These are phyloP conservation scores for Phoxinus dragarum DNA, from an alignment of 2,797 vertebrate genomes.

Conservation along the genomic window DNA sequence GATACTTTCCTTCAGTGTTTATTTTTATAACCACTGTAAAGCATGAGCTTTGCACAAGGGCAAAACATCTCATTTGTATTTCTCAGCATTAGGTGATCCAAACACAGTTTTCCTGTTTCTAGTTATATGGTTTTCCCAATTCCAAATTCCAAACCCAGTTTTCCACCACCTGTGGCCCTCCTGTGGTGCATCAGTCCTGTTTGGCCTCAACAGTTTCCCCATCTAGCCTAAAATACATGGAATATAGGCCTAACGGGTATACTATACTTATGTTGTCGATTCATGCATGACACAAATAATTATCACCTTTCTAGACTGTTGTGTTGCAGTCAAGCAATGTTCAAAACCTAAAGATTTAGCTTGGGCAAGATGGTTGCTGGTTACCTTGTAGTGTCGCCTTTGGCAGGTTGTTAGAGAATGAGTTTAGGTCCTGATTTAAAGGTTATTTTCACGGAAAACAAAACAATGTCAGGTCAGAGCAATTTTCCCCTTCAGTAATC, in stretches of 20 bases:
- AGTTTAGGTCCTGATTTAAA: slow-evolving; percentile 43
- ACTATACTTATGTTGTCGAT: neutral
- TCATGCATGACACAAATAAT: slow-evolving; percentile 5
- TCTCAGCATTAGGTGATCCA: neutral
- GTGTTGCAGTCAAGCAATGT: neutral
- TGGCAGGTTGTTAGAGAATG: slow-evolving; percentile 32
- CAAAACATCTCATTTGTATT: neutral
- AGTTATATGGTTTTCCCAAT: slow-evolving; percentile 17
- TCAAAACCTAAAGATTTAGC: neutral
- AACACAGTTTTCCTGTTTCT: slow-evolving; percentile 54
- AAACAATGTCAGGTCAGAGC: slow-evolving; percentile 66
- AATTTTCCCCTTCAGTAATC: slow-evolving; percentile 64
- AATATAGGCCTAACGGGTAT: neutral
- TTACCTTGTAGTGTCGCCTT: slow-evolving; percentile 49
- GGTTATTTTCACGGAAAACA: slow-evolving; percentile 66
- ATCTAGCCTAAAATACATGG: neutral
- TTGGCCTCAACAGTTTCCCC: neutral
- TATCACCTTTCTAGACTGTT: neutral
- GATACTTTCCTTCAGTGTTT: neutral
- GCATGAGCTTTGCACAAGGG: neutral
- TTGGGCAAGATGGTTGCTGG: slow-evolving; percentile 33
- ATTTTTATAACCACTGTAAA: slow-evolving; percentile 6
- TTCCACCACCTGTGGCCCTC: slow-evolving; percentile 58
- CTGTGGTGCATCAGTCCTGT: slow-evolving; percentile 21
- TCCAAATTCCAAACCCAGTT: slow-evolving; percentile 34